Evolutionary conservation across 2,888 invertebrate species (phyloP).

Genomic region (Yponomeuta malinellus): DNA sequence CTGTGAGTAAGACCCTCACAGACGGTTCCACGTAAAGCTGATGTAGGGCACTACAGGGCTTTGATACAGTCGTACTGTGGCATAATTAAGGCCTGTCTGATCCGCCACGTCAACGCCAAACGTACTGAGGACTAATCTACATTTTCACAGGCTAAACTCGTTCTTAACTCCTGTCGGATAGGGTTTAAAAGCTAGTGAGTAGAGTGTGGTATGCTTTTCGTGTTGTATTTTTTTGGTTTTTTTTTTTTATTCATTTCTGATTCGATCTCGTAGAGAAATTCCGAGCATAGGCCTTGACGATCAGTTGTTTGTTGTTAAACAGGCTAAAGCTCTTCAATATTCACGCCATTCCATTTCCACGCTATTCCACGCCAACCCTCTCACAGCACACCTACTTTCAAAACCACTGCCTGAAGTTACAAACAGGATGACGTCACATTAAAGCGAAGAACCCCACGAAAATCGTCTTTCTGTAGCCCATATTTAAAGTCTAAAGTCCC

Average conservation of each 20-base stretch:
- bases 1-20: not conserved
- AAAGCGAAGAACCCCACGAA: too few relatives aligned
- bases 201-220: not conserved
- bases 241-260: not conserved
- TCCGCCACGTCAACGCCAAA: slow-evolving; percentile 2
- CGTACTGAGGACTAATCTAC: not conserved
- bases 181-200: not conserved
- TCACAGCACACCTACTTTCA: too few relatives aligned
- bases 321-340: too few relatives aligned
- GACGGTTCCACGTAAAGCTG: not conserved
- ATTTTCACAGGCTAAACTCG: not conserved
- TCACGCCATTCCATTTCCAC: too few relatives aligned
- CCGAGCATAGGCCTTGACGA: too few relatives aligned
- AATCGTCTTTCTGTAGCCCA: too few relatives aligned
- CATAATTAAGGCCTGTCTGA: slow-evolving; percentile 10
- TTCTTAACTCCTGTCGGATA: not conserved
- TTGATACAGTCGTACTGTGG: slow-evolving; percentile 1
- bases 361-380: too few relatives aligned
- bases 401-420: too few relatives aligned
- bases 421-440: too few relatives aligned
- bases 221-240: not conserved
- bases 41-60: not conserved
- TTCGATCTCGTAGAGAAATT: too few relatives aligned
- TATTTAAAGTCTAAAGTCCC: too few relatives aligned
- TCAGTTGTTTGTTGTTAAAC: too few relatives aligned